Evolutionary conservation across 2,888 invertebrate species (phyloP).

Genomic region (Ommatoiulus sabulosus): DNA sequence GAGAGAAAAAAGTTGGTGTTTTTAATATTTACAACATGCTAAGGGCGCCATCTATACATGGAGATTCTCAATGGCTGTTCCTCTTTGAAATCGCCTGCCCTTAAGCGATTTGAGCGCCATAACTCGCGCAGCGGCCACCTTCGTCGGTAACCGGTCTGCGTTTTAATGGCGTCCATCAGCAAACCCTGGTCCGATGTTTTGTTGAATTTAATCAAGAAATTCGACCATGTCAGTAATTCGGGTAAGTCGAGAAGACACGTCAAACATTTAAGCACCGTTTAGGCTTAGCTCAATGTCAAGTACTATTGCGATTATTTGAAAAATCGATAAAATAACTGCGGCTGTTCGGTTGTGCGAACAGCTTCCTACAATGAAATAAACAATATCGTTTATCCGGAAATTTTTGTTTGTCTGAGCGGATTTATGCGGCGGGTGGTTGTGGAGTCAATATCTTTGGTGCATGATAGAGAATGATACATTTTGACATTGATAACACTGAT

Average conservation of each 20-base stretch:
- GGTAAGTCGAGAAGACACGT: conserved; percentile 51
- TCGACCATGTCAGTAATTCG: conserved; percentile 56
- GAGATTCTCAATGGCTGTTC: background rate
- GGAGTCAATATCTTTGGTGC: background rate
- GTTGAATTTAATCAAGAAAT: conserved; percentile 57
- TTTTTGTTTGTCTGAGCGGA: background rate
- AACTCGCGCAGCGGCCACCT: background rate
- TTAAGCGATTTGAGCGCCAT: background rate
- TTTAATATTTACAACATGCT: background rate
- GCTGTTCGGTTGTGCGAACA: conserved; percentile 7
- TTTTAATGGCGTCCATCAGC: conserved; percentile 54
- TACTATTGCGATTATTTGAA: background rate
- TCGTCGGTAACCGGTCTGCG: conserved; percentile 26
- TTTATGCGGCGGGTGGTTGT: background rate
- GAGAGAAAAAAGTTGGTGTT: background rate
- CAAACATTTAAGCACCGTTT: background rate
- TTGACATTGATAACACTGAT: background rate
- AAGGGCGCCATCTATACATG: background rate
- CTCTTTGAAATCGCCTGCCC: background rate
- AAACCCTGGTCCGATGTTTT: conserved; percentile 56
- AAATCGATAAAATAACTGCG: conserved; percentile 6
- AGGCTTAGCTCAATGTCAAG: background rate
- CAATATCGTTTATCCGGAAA: conserved; percentile 22
- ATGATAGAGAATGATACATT: background rate
- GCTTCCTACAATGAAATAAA: conserved; percentile 32